Conservation (phyloP, 2,888 invertebrate species). For the Andrena bicolor region DNA sequence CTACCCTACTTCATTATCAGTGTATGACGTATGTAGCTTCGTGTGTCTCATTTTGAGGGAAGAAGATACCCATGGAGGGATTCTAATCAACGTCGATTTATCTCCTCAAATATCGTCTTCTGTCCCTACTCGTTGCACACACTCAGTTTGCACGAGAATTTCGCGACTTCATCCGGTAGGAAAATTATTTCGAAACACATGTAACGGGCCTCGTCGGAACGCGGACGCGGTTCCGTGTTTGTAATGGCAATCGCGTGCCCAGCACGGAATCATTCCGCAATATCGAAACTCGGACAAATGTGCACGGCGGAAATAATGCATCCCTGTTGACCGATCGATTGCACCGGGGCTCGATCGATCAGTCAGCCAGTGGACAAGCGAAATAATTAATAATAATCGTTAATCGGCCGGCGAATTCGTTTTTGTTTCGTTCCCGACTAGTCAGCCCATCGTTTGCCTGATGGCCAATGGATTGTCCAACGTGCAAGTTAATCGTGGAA, state of each 20-base stretch:
- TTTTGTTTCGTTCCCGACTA: background rate
- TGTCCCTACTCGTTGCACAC: background rate
- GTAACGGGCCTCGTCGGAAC: background rate
- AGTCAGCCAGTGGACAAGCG: background rate
- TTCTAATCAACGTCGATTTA: background rate
- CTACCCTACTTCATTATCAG: too few species aligned
- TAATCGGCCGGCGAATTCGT: background rate
- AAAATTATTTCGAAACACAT: background rate
- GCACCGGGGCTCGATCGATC: background rate
- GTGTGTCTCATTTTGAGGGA: too few species aligned
- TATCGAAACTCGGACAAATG: constrained; percentile 21
- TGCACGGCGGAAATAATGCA: constrained; percentile 19
- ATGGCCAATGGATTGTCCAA: background rate
- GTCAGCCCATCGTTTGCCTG: background rate
- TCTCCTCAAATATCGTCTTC: background rate
- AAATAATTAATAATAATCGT: background rate
- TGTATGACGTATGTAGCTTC: too few species aligned
- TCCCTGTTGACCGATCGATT: constrained; percentile 10
- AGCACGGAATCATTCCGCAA: constrained; percentile 18
- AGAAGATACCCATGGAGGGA: too few species aligned
- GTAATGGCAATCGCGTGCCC: constrained; percentile 15
- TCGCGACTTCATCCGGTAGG: background rate
- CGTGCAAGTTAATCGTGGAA: background rate
- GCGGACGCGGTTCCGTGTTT: constrained; percentile 9
- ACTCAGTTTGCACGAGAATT: background rate